Conservation (phyloP, 2,113 vertebrate genomes). For the Gavia stellata region DNA sequence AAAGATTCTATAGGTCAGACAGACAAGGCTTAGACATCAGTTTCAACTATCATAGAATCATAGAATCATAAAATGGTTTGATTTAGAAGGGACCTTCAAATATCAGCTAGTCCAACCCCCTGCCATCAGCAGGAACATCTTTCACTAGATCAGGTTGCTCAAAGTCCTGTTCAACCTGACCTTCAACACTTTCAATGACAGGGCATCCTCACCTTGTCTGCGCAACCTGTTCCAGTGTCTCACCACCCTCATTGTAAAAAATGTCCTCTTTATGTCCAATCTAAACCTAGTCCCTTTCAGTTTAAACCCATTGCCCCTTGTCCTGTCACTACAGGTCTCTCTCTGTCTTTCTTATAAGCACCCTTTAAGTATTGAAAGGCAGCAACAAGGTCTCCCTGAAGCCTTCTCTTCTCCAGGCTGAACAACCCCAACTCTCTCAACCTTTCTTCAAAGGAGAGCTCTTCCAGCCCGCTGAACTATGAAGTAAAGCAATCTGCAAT, state of each 20-base stretch:
- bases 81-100: neutral
- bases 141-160: neutral
- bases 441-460: accelerated
- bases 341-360: neutral
- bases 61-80: neutral
- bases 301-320: neutral
- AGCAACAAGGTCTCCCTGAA: neutral
- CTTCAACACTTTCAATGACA: neutral
- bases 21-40: neutral
- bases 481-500: neutral
- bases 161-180: neutral
- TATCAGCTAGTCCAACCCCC: neutral
- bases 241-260: neutral
- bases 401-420: neutral
- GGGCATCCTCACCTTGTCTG: neutral
- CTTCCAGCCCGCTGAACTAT: neutral
- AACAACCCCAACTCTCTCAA: neutral
- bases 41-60: neutral
- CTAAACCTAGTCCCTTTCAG: neutral
- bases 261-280: neutral
- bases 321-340: neutral
- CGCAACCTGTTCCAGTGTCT: neutral
- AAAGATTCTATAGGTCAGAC: neutral
- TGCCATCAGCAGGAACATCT: neutral
- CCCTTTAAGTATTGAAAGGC: neutral